Evolutionary conservation across 2,113 vertebrate genomes (phyloP).

Genomic region (Cathartes aura): DNA sequence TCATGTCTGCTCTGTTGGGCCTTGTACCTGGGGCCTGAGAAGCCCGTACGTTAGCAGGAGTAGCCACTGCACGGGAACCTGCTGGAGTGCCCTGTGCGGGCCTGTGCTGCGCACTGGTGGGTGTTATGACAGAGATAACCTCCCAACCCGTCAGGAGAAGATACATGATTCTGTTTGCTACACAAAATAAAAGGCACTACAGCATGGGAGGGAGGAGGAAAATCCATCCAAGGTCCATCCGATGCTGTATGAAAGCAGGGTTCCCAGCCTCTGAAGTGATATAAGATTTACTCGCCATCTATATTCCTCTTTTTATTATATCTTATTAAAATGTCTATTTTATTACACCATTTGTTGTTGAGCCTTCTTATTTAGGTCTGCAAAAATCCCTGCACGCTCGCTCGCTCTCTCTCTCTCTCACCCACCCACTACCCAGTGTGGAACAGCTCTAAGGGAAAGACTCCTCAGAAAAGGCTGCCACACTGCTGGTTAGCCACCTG

Average conservation of each 20-base stretch:
- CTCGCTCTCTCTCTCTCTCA: not conserved
- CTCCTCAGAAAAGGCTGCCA: not conserved
- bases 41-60: not conserved
- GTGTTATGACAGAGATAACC: not conserved
- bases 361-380: not conserved
- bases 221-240: not conserved
- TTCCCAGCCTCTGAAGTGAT: not conserved
- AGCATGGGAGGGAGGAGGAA: not conserved
- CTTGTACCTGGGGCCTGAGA: not conserved
- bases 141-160: not conserved
- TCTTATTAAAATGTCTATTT: not conserved
- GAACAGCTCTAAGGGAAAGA: not conserved
- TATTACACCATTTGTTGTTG: not conserved
- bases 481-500: not conserved
- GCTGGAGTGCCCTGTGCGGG: not conserved
- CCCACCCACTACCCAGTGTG: fast-evolving
- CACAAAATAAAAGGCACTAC: not conserved
- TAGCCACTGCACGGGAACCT: not conserved
- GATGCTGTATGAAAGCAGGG: not conserved
- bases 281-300: not conserved
- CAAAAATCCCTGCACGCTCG: not conserved
- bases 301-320: not conserved
- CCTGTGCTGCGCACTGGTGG: not conserved
- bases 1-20: not conserved
- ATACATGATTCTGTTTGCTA: not conserved